These are phyloP conservation scores for Agrochola circellaris DNA, from an alignment of 2,888 invertebrate species.

Conservation along the genomic window DNA sequence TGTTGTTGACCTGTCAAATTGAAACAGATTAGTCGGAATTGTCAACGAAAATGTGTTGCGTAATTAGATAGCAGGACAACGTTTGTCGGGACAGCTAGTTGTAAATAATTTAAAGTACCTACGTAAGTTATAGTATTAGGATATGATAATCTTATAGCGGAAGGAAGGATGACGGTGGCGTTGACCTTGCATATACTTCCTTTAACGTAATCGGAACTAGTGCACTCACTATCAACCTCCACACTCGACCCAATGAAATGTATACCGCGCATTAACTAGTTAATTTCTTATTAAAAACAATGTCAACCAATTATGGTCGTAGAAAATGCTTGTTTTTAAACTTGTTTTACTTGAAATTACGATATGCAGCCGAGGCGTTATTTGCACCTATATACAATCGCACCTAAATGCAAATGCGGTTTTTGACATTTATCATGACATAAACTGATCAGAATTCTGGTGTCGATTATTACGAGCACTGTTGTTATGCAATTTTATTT, in stretches of 20 bases:
- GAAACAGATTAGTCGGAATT: too few relatives aligned
- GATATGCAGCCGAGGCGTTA: constrained; percentile 15
- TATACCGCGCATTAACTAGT: constrained; percentile 55
- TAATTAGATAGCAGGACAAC: too few relatives aligned
- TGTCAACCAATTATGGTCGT: constrained; percentile 58
- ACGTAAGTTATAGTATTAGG: constrained; percentile 41
- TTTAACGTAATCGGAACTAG: constrained; percentile 77
- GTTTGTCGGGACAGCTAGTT: neutral
- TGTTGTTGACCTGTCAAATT: too few relatives aligned
- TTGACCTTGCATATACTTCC: constrained; percentile 84
- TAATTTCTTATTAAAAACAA: constrained; percentile 64
- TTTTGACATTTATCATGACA: constrained; percentile 43
- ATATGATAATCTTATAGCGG: constrained; percentile 76
- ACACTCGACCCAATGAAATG: constrained; percentile 69
- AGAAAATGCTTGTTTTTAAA: constrained; percentile 55
- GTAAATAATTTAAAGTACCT: constrained; percentile 35
- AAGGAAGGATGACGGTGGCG: constrained; percentile 81
- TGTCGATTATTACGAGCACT: constrained; percentile 13
- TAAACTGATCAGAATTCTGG: constrained; percentile 31
- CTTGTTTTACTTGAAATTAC: constrained; percentile 60
- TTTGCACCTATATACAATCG: neutral
- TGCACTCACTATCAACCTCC: constrained; percentile 58
- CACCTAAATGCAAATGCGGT: constrained; percentile 36
- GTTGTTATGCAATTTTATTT: constrained; percentile 44
- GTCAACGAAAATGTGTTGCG: too few relatives aligned